Evolutionary conservation across 2,888 invertebrate species (phyloP).

Genomic region (Diplolepis rosae): DNA sequence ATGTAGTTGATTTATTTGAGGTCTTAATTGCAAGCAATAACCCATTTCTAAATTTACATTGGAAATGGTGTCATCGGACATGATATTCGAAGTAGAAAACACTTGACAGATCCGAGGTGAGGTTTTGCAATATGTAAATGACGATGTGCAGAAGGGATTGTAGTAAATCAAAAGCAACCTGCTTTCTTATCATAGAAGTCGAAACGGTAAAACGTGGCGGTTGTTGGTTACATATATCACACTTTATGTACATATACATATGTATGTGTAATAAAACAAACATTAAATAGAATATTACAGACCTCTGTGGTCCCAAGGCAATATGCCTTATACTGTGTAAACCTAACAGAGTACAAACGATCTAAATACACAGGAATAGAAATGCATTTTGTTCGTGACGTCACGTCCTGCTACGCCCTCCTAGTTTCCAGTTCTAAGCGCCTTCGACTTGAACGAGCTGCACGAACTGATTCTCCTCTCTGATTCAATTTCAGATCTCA

Average conservation of each 20-base stretch:
- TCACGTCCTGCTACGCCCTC: constrained; percentile 29
- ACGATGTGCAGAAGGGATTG: neutral
- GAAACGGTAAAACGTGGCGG: neutral
- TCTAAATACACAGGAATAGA: constrained; percentile 20
- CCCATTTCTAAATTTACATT: neutral
- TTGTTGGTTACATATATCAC: neutral
- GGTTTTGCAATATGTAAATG: neutral
- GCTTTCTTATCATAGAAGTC: neutral
- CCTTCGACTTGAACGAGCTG: constrained; percentile 13
- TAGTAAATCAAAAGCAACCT: neutral
- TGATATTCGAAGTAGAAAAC: neutral
- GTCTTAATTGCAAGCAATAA: neutral
- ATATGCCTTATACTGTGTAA: neutral
- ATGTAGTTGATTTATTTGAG: neutral
- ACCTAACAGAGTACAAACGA: constrained; percentile 1
- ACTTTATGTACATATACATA: neutral
- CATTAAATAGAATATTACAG: neutral
- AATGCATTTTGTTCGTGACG: constrained; percentile 27
- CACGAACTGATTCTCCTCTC: constrained; percentile 25
- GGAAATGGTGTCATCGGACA: neutral
- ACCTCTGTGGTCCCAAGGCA: neutral
- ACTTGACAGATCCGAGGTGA: neutral
- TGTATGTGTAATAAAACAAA: neutral
- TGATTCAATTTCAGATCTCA: constrained; percentile 12
- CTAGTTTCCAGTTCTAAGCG: constrained; percentile 15